Evolutionary conservation across 1,140 invertebrate species (phyloP).

Genomic region (Brachionus manjavacas): DNA sequence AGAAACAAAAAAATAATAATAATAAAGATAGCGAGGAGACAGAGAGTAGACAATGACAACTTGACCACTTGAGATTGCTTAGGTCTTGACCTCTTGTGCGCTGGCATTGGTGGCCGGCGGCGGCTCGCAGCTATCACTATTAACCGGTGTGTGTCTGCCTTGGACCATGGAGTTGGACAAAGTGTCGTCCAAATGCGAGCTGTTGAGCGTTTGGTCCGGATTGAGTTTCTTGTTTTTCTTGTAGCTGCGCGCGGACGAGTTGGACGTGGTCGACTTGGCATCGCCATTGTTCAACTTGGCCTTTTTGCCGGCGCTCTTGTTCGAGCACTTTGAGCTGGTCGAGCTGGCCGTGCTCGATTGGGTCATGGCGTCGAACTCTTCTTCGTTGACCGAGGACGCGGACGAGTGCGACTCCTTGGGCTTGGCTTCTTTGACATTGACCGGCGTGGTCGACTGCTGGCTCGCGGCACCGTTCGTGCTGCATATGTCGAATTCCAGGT

Average conservation of each 20-base stretch:
- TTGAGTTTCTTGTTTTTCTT: slow-evolving; percentile 4
- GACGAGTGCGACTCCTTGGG: slow-evolving; percentile 22
- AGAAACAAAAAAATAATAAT: not conserved
- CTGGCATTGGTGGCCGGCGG: not conserved
- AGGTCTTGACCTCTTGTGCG: not conserved
- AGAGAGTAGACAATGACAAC: not conserved
- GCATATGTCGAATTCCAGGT: slow-evolving; percentile 13
- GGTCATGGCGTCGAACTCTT: slow-evolving; percentile 34
- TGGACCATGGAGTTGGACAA: not conserved
- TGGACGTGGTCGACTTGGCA: not conserved
- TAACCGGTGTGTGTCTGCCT: slow-evolving; percentile 19
- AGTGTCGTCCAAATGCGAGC: slow-evolving; percentile 13
- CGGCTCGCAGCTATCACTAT: not conserved
- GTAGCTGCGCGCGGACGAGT: slow-evolving; percentile 4
- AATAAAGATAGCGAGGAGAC: not conserved
- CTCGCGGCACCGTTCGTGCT: not conserved
- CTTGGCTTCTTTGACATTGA: not conserved
- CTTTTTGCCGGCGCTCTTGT: not conserved
- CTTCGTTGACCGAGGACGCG: slow-evolving; percentile 37
- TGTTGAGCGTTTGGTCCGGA: not conserved
- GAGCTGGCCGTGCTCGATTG: slow-evolving; percentile 18
- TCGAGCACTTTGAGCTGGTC: slow-evolving; percentile 17
- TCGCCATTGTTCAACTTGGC: slow-evolving; percentile 17
- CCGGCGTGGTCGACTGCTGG: not conserved
- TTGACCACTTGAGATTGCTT: not conserved